These are phyloP conservation scores for Rhinichthys klamathensis DNA, from an alignment of 2,113 vertebrate species.

Conservation along the genomic window DNA sequence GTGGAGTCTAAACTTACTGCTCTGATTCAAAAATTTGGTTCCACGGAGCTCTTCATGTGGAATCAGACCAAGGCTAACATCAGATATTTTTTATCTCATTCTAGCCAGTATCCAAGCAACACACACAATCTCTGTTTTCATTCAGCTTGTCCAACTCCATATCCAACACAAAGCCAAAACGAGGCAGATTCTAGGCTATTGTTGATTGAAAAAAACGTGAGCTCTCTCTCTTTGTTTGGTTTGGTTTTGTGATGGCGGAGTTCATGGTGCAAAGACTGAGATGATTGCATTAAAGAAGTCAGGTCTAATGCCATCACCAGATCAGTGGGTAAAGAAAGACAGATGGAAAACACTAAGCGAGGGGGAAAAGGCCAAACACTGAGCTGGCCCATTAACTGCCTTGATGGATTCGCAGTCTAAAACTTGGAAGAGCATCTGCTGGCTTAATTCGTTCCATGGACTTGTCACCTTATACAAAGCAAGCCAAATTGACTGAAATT, in stretches of 20 bases:
- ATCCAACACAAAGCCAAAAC: conserved; percentile 33
- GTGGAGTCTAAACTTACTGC: no score
- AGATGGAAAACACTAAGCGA: conserved; percentile 33
- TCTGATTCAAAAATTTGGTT: no score
- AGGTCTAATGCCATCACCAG: not conserved
- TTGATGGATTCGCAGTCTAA: conserved; percentile 36
- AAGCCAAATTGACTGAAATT: not conserved
- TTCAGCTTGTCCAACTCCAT: conserved; percentile 31
- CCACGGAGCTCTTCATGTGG: not conserved
- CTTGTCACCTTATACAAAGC: not conserved
- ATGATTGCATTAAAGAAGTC: conserved; percentile 3
- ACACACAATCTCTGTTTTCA: conserved; percentile 31
- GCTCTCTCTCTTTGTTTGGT: conserved; percentile 14
- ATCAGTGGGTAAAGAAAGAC: conserved; percentile 34
- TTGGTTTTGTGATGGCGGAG: conserved; percentile 26
- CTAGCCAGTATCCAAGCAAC: conserved; percentile 27
- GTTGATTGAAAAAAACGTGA: not conserved
- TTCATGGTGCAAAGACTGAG: conserved; percentile 5
- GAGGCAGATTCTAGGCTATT: not conserved
- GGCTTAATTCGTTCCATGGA: not conserved
- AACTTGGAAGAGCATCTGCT: conserved; percentile 11
- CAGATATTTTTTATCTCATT: conserved; percentile 33
- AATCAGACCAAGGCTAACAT: conserved; percentile 1
- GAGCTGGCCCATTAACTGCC: conserved; percentile 32
- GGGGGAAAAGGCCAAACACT: conserved; percentile 19